Percentiles rank a stretch among this genome's conserved stretches.
Conservation (phyloP, 2,113 vertebrate genomes). For the Panthera tigris region DNA sequence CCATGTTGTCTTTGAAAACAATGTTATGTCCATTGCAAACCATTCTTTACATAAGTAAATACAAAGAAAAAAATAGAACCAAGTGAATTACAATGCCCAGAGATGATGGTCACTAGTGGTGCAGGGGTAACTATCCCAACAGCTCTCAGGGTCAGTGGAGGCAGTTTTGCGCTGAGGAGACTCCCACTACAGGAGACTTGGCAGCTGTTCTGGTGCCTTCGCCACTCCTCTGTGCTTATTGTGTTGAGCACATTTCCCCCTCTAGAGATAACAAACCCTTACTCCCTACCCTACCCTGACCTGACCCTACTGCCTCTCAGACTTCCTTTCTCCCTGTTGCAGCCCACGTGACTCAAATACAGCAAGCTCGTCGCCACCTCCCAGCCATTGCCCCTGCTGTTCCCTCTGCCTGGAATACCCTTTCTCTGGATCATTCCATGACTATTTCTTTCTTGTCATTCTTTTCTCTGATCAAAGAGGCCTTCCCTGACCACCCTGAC, state of each 20-base stretch:
- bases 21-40: not conserved
- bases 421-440: not conserved
- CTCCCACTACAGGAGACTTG: not conserved
- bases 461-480: not conserved
- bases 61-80: slow-evolving; percentile 23
- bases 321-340: not conserved
- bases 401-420: not conserved
- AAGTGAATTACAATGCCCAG: not conserved
- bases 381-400: not conserved
- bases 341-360: not conserved
- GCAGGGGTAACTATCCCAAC: not conserved
- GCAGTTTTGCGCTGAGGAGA: not conserved
- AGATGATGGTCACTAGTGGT: not conserved
- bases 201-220: not conserved
- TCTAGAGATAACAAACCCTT: not conserved
- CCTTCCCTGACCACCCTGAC: not conserved
- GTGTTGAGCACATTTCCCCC: not conserved
- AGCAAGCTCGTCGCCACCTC: not conserved
- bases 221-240: not conserved
- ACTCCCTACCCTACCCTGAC: not conserved
- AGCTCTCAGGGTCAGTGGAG: not conserved
- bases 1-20: not conserved
- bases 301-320: not conserved
- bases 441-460: not conserved
- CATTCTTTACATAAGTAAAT: not conserved